Base-by-base conservation (phyloP, 2,113 vertebrate species). In the Mola mola region DNA sequence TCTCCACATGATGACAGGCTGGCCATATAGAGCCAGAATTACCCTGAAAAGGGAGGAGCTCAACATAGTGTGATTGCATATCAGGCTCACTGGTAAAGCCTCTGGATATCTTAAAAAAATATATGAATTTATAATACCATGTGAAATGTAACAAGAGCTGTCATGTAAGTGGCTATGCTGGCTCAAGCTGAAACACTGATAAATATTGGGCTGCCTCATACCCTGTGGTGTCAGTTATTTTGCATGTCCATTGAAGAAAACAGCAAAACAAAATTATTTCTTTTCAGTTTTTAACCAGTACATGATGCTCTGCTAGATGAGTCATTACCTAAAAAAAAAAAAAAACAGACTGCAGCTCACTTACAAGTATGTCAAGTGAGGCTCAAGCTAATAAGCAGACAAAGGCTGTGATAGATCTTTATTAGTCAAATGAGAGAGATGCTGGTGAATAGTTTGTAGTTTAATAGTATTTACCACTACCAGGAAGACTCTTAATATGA, bases 341-440 rank as follows among this genome's bases (percentile, higher is more conserved):
- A 28, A 8, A 28, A 28, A 10, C 33, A 36, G 6, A 12, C 8
- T 36, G 33, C 33, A 36, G 2, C 9, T 4, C 26, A 28, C 12
- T 36, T 4, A 6, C 29, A 26, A 34, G 60, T 62, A 26, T 8
- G 76, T 78, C 73, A 56, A 59, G 74, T 73, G 65, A 67, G 57
- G 58, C 76, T 71, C 37, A n/a, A n/a, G n/a, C n/a, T n/a, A n/a
- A n/a, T n/a, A 56, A 71, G 74, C 62, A 77, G 66, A 79, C 58
- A 60, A 44, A 53, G 59, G 50, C 71, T 64, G 69, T 75, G 79
- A 82, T 72, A 70, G 65, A 81, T 81, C 68, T 72, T 83, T 71
- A 80, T 82, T 67, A 75, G 37, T 60, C 55, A 67, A 83, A 83
- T 73, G 59, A 77, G 74, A 59, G 21, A 33, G 53, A 37, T 37